A percentile compares a stretch with the other conserved stretches of the same genome.
phyloP scores from a whole-genome alignment of 1,140 invertebrate species.

The Drepana arcuata region DNA sequence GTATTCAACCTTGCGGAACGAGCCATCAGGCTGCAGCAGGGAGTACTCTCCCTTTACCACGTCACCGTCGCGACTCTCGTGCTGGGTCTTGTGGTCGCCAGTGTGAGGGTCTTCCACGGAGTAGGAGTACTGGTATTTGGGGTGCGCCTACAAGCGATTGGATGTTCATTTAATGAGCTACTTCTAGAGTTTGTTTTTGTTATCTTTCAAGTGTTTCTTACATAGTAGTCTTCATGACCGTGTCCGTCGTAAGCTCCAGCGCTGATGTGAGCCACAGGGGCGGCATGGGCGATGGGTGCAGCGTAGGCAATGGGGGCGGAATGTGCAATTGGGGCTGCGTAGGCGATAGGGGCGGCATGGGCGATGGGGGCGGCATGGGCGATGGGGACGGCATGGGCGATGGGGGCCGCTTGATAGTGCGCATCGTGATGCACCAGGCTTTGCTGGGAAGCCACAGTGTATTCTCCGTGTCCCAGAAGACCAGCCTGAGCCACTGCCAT shows the following conservation, averaged over 20 bases:
- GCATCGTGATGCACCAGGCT: conserved; percentile 27
- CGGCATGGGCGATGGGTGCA: conserved; percentile 22
- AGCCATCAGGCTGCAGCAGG: conserved; percentile 63
- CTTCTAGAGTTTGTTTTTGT: no score
- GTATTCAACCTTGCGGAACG: conserved; percentile 54
- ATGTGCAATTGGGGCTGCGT: conserved; percentile 24
- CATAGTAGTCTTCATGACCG: conserved; percentile 38
- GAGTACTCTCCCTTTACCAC: conserved; percentile 75
- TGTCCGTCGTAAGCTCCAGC: conserved; percentile 15
- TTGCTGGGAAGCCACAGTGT: conserved; percentile 29
- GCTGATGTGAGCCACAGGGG: conserved; percentile 18
- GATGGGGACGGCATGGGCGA: conserved; percentile 15
- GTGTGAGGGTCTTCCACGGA: conserved; percentile 66
- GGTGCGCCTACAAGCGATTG: conserved; percentile 48
- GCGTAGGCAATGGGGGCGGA: conserved; percentile 19
- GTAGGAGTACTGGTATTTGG: conserved; percentile 69
- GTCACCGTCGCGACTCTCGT: conserved; percentile 71
- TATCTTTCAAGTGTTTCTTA: conserved; percentile 19
- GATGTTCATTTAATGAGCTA: no score
- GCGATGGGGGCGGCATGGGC: conserved; percentile 12
- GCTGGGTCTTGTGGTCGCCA: conserved; percentile 68
- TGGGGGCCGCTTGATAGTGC: conserved; percentile 14
- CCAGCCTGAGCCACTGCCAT: conserved; percentile 47
- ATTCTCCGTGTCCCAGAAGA: conserved; percentile 35
- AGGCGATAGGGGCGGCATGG: conserved; percentile 13